These are phyloP conservation scores for Proterorhinus semilunaris DNA, from an alignment of 2,113 vertebrate genomes.

Conservation along the genomic window DNA sequence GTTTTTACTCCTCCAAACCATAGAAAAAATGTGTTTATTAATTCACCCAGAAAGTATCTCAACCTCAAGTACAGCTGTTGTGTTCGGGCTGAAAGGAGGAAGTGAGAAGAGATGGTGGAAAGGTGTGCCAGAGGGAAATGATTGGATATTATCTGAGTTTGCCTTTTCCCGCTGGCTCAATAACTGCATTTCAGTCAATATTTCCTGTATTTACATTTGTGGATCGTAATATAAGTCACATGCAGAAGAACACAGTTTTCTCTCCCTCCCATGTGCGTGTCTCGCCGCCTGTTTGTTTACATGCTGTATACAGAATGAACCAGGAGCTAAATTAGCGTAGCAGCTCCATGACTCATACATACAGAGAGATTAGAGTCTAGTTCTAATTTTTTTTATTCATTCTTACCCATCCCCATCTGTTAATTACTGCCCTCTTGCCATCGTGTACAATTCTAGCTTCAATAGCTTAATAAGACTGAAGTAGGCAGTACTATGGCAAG, in stretches of 20 bases:
- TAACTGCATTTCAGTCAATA: constrained; percentile 49
- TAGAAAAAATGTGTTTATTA: not conserved
- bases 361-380: constrained; percentile 31
- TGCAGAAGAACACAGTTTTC: constrained; percentile 28
- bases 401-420: constrained; percentile 26
- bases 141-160: constrained; percentile 30
- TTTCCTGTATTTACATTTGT: constrained; percentile 64
- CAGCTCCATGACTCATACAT: constrained; percentile 52
- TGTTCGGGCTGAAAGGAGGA: constrained; percentile 26
- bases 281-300: constrained; percentile 54
- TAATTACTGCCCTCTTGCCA: constrained; percentile 11
- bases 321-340: constrained; percentile 56
- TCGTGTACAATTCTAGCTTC: constrained; percentile 25
- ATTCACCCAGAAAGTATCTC: constrained; percentile 28
- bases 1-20: not conserved
- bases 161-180: constrained; percentile 42
- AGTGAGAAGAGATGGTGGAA: constrained; percentile 28
- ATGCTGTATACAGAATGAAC: constrained; percentile 49
- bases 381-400: constrained; percentile 60
- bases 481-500: not conserved
- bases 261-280: constrained; percentile 37
- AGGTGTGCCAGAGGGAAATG: constrained; percentile 38
- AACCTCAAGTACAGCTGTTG: constrained; percentile 9
- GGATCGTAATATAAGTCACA: constrained; percentile 63
- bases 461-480: constrained; percentile 14